Evolutionary conservation across 2,888 invertebrate species (phyloP).

Genomic region (Globia sparganii): DNA sequence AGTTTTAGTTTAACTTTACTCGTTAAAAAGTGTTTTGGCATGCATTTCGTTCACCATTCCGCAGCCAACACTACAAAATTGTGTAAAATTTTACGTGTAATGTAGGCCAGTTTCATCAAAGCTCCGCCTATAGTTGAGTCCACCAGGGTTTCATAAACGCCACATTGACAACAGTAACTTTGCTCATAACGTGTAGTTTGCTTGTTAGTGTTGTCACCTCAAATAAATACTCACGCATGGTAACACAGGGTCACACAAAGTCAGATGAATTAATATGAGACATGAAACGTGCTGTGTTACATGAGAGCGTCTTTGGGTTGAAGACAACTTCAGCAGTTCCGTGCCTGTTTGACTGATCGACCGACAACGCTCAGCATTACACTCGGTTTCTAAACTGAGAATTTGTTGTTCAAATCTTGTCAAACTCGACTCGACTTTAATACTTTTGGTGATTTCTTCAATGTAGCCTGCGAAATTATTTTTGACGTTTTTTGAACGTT

Average conservation of each 20-base stretch:
- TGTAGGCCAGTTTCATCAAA: slow-evolving; percentile 1
- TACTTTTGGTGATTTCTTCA: background rate
- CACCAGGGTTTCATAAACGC: slow-evolving; percentile 9
- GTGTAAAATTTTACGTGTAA: background rate
- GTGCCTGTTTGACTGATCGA: background rate
- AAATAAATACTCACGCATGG: slow-evolving; percentile 32
- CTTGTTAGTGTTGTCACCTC: slow-evolving; percentile 41
- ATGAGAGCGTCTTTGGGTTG: background rate
- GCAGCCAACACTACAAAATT: background rate
- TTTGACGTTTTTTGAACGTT: background rate
- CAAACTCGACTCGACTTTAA: background rate
- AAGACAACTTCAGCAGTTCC: background rate
- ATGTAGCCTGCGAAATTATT: background rate
- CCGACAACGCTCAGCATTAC: background rate
- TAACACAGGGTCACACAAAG: slow-evolving; percentile 9
- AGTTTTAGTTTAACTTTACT: background rate
- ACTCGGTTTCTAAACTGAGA: background rate
- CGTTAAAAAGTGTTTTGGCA: background rate
- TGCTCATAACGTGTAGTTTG: slow-evolving; percentile 23
- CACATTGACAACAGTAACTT: slow-evolving; percentile 23
- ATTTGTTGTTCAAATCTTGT: background rate
- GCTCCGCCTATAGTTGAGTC: background rate
- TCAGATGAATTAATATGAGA: too few relatives aligned
- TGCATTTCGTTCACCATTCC: background rate
- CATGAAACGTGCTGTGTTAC: background rate